Evolutionary conservation across 2,888 invertebrate genomes (phyloP), one percentile per base, ranked within the genome.

Genomic region (Trachelus iudaicus): DNA sequence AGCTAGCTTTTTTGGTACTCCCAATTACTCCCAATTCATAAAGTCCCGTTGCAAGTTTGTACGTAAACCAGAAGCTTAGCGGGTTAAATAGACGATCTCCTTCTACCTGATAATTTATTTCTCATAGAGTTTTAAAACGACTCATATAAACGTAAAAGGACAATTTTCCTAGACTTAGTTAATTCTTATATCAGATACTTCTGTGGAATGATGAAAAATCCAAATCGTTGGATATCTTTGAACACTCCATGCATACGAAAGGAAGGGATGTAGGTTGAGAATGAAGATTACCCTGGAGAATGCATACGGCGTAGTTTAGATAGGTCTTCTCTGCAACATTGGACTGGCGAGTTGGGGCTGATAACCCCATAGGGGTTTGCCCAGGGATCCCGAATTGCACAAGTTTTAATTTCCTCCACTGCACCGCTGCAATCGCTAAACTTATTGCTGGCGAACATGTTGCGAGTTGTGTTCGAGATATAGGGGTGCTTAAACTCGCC

Each of bases 231-330:
- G 40, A 40, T 40, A 40, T 40, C 40, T 40, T 40, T 40, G 40
- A 37, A 34, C 73, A 11, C 34, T 35, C 15, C 35, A 4, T 34
- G 73, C 73, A 73, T 73, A 73, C 73, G 76, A 34, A 75, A 75
- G 31, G 40, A 33, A 15, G 6, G 35, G 69, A 71, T 73, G 76
- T n/a, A 73, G 73, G 34, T 71, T 15, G 73, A 37, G 83, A 84
- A 88, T 86, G 83, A 86, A 87, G 86, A 85, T 86, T 84, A 88
- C 88, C 83, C 85, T 75, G n/a, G 88, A 83, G 87, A 82, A 82
- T 80, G 78, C 81, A 81, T 79, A 77, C 73, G 80, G 78, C 68
- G 76, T 73, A 78, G 80, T 81, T 83, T 74, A 79, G 80, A 80
- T 79, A 76, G 80, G 75, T 79, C 75, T 40, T 33, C 31, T 30